These are phyloP conservation scores for Panopea generosa DNA, from an alignment of 2,888 invertebrate genomes.

Conservation along the genomic window DNA sequence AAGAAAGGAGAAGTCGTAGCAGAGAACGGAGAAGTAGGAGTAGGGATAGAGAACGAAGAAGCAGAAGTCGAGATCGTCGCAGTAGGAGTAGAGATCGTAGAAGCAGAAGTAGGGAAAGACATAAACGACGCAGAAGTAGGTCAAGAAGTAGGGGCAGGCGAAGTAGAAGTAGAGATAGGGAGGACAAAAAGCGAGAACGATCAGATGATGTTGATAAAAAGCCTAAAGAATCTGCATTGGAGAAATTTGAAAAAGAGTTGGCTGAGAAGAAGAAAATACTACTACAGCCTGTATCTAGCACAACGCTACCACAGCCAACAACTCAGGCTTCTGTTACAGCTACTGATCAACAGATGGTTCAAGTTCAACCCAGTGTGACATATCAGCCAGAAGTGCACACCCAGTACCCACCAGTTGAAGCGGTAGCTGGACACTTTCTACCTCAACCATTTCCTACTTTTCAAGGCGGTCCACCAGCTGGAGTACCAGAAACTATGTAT, in stretches of 20 bases:
- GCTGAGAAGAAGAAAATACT: conserved; percentile 56
- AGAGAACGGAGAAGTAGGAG: conserved; percentile 39
- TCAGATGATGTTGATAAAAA: conserved; percentile 32
- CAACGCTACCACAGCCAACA: conserved; percentile 26
- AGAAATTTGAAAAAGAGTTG: conserved; percentile 62
- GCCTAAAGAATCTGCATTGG: conserved; percentile 52
- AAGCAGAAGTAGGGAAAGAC: conserved; percentile 26
- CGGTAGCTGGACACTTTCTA: conserved; percentile 33
- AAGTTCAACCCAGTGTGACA: conserved; percentile 7
- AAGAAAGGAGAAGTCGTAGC: conserved; percentile 42
- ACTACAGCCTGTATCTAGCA: conserved; percentile 28
- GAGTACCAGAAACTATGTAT: conserved; percentile 1
- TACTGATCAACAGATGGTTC: conserved; percentile 3
- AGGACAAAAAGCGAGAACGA: conserved; percentile 18
- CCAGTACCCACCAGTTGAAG: conserved; percentile 11
- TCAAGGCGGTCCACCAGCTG: conserved; percentile 17
- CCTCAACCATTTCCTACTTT: conserved; percentile 56
- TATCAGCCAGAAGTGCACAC: conserved; percentile 26
- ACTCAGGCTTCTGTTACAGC: neutral
- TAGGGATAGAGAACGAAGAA: conserved; percentile 28
- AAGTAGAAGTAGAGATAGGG: conserved; percentile 33
- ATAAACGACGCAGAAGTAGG: conserved; percentile 34
- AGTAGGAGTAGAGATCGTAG: conserved; percentile 48
- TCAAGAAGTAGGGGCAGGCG: conserved; percentile 20
- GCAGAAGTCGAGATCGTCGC: conserved; percentile 36